Percentiles rank a stretch among this genome's conserved stretches.
Evolutionary conservation across 2,797 vertebrate genomes (phyloP).

Genomic region (Cirrhinus molitorella): DNA sequence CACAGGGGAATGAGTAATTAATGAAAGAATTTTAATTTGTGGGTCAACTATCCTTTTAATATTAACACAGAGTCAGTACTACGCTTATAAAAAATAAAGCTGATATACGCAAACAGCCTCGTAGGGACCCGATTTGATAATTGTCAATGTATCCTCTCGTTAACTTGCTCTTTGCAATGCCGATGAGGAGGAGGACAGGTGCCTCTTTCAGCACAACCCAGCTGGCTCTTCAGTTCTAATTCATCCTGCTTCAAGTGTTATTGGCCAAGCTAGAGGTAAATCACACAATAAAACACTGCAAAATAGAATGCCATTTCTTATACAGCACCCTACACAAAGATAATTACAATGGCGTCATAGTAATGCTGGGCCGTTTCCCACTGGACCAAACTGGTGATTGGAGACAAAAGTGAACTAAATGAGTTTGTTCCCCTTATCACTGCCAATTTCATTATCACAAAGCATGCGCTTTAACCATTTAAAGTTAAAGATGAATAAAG

Average conservation of each 20-base stretch:
- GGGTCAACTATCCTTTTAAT: not conserved
- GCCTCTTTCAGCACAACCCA: constrained; percentile 53
- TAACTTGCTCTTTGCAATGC: constrained; percentile 6
- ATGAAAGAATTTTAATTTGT: no score
- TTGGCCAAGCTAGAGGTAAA: constrained; percentile 41
- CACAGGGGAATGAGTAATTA: no score
- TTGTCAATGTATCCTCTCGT: constrained; percentile 32
- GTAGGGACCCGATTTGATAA: constrained; percentile 14
- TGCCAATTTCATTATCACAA: not conserved
- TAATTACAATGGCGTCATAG: constrained; percentile 43
- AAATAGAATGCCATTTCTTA: constrained; percentile 75
- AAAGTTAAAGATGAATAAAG: not conserved
- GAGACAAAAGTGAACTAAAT: not conserved
- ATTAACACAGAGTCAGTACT: not conserved
- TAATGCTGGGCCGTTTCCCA: not conserved
- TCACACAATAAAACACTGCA: constrained; percentile 57
- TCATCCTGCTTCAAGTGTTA: constrained; percentile 51
- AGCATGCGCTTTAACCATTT: not conserved
- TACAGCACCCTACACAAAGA: constrained; percentile 59
- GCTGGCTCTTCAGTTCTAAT: constrained; percentile 53
- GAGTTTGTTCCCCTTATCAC: not conserved
- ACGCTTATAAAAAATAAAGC: not conserved
- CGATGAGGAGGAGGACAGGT: constrained; percentile 52
- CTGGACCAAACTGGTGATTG: not conserved
- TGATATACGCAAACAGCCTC: not conserved